Conservation (phyloP, 2,888 invertebrate species). For the Ctena decussata region DNA sequence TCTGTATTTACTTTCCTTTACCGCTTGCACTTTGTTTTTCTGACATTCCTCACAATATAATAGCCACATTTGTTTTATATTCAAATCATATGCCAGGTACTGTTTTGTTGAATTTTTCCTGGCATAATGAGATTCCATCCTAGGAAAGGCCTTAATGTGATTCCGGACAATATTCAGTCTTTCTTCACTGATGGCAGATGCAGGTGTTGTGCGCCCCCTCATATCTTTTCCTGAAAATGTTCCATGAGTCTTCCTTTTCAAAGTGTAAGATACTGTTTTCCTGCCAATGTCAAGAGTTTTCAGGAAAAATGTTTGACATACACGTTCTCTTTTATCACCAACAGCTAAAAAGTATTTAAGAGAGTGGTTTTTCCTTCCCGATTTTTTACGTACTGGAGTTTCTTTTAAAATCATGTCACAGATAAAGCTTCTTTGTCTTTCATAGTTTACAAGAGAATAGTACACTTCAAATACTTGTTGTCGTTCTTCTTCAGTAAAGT, state of each 20-base stretch:
- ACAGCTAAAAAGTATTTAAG: background rate
- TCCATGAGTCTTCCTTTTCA: background rate
- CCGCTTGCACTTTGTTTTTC: too few species aligned
- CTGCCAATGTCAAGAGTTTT: background rate
- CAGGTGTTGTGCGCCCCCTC: background rate
- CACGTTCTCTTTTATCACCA: background rate
- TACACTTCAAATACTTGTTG: background rate
- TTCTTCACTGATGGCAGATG: background rate
- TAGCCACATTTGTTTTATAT: too few species aligned
- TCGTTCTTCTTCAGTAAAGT: background rate
- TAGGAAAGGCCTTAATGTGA: slow-evolving; percentile 10
- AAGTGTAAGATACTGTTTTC: background rate
- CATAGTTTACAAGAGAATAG: background rate
- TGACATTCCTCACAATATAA: too few species aligned
- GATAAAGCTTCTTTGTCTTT: background rate
- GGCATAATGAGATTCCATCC: slow-evolving; percentile 13
- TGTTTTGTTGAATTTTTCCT: slow-evolving; percentile 2
- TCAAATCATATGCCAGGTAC: too few species aligned
- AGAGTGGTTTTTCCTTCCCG: background rate
- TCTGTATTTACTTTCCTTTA: too few species aligned
- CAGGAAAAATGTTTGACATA: background rate
- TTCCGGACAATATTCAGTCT: background rate
- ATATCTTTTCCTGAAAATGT: background rate
- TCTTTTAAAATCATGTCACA: background rate
- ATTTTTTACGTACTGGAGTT: background rate